Conservation (phyloP, 2,113 vertebrate species). For the Myotis davidii region DNA sequence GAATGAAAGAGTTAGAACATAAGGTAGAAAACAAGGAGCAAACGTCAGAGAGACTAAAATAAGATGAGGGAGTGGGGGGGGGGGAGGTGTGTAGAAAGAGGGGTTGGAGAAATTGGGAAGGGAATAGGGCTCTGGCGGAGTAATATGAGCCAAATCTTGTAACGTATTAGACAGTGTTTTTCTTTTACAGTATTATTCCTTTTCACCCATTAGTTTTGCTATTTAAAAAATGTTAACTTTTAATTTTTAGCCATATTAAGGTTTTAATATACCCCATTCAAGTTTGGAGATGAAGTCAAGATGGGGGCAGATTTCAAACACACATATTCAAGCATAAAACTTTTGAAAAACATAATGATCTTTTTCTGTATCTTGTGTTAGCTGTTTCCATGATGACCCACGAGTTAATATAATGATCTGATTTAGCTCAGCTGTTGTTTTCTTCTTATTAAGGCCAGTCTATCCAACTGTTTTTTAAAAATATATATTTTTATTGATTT, state of each 20-base stretch:
- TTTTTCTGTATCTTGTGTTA: background rate
- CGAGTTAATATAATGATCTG: background rate
- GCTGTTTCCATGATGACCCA: background rate
- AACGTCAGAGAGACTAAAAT: background rate
- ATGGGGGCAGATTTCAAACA: background rate
- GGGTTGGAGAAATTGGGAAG: background rate
- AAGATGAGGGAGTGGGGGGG: background rate
- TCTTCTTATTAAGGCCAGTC: background rate
- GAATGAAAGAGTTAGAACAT: background rate
- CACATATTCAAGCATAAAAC: background rate
- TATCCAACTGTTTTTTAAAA: too few species aligned
- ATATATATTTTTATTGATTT: too few species aligned
- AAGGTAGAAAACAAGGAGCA: background rate
- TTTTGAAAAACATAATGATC: background rate
- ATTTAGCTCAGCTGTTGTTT: background rate
- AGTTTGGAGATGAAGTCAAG: background rate
- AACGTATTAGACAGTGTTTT: background rate
- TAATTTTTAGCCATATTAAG: background rate
- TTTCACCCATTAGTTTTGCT: slow-evolving; percentile 5
- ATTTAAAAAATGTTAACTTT: background rate
- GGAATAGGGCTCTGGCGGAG: background rate
- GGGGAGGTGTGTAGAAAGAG: background rate
- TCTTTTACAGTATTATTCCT: background rate
- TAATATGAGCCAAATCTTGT: background rate
- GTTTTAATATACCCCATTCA: background rate